Conservation (phyloP, 2,113 vertebrate genomes). For the Oncorhynchus masou region DNA sequence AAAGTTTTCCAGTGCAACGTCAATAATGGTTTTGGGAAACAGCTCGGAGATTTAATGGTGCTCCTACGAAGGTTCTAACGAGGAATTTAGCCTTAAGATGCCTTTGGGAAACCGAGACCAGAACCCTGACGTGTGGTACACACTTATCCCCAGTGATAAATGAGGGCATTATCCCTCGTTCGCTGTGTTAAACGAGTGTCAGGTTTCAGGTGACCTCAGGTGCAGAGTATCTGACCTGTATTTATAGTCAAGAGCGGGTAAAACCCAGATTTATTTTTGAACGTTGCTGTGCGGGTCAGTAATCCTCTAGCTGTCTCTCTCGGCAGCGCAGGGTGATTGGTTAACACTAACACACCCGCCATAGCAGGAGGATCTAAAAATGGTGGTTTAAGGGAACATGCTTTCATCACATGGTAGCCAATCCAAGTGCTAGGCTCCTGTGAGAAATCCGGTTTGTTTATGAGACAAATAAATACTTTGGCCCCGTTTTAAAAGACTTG, state of each 20-base stretch:
- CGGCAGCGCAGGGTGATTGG: slow-evolving; percentile 37
- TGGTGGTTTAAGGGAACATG: slow-evolving; percentile 45
- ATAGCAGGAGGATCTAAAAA: slow-evolving; percentile 66
- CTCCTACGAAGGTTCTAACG: too few species aligned
- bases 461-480: neutral
- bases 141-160: slow-evolving; percentile 50
- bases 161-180: slow-evolving; percentile 49
- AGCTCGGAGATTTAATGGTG: too few species aligned
- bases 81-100: too few species aligned
- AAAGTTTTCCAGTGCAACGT: too few species aligned
- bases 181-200: slow-evolving; percentile 48
- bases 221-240: slow-evolving; percentile 62
- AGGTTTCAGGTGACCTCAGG: slow-evolving; percentile 48
- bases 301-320: slow-evolving; percentile 23
- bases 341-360: slow-evolving; percentile 57
- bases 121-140: slow-evolving; percentile 39
- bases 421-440: neutral
- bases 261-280: slow-evolving; percentile 69
- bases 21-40: too few species aligned
- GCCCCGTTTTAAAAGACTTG: neutral
- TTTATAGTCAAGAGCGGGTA: slow-evolving; percentile 58
- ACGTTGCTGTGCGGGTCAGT: slow-evolving; percentile 39
- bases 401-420: slow-evolving; percentile 50
- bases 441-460: neutral
- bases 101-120: neutral